phyloP scores from a whole-genome alignment of 64 coral and sea anemone genomes.

The Montipora efflorescens region DNA sequence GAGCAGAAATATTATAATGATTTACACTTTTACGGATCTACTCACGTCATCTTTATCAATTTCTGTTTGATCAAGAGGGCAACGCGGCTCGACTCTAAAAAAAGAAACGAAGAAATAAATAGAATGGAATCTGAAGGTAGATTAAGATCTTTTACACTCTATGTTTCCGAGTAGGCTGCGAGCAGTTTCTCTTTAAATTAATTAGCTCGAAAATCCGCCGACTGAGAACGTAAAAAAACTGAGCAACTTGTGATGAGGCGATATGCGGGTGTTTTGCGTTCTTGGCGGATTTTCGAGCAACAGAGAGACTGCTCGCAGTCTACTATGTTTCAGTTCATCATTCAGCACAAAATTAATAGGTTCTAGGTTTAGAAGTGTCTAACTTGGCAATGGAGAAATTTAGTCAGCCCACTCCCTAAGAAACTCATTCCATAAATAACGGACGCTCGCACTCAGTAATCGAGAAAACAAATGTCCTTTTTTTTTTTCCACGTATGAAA shows the following conservation, averaged over 20 bases:
- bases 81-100: slow-evolving; percentile 23
- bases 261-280: too few relatives aligned
- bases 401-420: not conserved
- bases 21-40: not conserved
- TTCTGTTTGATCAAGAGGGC: slow-evolving; percentile 31
- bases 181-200: too few relatives aligned
- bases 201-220: too few relatives aligned
- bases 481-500: not conserved
- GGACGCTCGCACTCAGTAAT: not conserved
- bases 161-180: too few relatives aligned
- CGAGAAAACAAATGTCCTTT: not conserved
- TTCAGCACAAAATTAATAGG: not conserved
- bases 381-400: not conserved
- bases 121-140: not conserved
- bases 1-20: not conserved
- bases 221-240: too few relatives aligned
- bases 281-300: too few relatives aligned
- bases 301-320: too few relatives aligned
- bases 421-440: not conserved
- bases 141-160: not conserved
- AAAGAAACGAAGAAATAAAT: not conserved
- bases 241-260: too few relatives aligned
- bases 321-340: not conserved
- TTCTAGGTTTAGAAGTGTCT: not conserved
- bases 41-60: slow-evolving; percentile 32